These are phyloP conservation scores for Hypselothyrea guttata DNA, from an alignment of 2,888 invertebrate genomes.

Conservation along the genomic window DNA sequence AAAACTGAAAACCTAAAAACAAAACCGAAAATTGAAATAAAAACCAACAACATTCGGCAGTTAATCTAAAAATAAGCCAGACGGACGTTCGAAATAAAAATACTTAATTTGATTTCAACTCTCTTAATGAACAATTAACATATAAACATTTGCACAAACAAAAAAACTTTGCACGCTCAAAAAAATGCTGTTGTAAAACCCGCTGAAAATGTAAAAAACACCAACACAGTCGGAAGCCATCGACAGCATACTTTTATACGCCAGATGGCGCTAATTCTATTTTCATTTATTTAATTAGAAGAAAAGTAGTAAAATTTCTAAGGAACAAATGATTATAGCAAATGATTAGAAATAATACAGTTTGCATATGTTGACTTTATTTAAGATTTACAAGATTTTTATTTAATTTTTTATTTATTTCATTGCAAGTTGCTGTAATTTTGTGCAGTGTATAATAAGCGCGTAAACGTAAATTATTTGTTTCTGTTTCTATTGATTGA, in stretches of 20 bases:
- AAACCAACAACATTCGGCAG: conserved; percentile 30
- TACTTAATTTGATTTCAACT: conserved; percentile 48
- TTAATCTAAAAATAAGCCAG: conserved; percentile 48
- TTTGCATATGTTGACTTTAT: too few relatives aligned
- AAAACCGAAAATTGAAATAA: conserved; percentile 3
- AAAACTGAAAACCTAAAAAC: conserved; percentile 5
- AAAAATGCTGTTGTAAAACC: background rate
- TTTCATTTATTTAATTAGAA: too few relatives aligned
- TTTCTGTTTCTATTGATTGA: conserved; percentile 26
- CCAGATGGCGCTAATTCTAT: too few relatives aligned
- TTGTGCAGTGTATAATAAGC: conserved; percentile 1
- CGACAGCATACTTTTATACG: too few relatives aligned
- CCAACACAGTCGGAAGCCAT: too few relatives aligned
- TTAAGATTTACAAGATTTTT: too few relatives aligned
- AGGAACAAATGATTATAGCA: too few relatives aligned
- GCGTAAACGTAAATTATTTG: conserved; percentile 24
- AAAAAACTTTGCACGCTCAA: conserved; percentile 16
- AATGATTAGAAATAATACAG: too few relatives aligned
- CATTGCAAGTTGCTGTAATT: too few relatives aligned
- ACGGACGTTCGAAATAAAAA: conserved; percentile 41
- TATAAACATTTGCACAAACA: conserved; percentile 30
- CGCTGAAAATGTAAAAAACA: too few relatives aligned
- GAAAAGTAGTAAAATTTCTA: too few relatives aligned
- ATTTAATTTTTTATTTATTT: too few relatives aligned
- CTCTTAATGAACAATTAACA: conserved; percentile 66